These are phyloP conservation scores for Papilio polytes DNA, from an alignment of 1,140 invertebrate genomes.

Conservation along the genomic window DNA sequence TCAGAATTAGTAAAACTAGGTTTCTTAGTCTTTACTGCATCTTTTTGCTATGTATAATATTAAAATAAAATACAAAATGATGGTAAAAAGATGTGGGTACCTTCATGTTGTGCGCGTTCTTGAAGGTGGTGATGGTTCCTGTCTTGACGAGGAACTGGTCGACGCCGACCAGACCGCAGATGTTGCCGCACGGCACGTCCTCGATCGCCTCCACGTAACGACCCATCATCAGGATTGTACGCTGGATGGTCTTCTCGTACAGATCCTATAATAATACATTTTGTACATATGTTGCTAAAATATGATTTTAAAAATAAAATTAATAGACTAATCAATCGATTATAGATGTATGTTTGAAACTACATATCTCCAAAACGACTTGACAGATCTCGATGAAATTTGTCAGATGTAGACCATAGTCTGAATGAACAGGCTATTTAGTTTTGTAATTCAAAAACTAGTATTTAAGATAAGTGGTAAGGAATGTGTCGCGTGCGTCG, in stretches of 20 bases:
- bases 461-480: too few species aligned
- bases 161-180: slow-evolving; percentile 99
- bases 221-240: slow-evolving; percentile 99
- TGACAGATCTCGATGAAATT: neutral
- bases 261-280: slow-evolving; percentile 87
- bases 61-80: too few species aligned
- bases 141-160: slow-evolving; percentile 99
- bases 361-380: too few species aligned
- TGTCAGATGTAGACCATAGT: too few species aligned
- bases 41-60: too few species aligned
- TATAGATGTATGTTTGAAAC: too few species aligned
- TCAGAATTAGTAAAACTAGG: too few species aligned
- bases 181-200: slow-evolving; percentile 99
- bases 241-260: slow-evolving; percentile 99
- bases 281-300: neutral
- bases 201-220: slow-evolving; percentile 99
- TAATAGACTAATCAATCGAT: too few species aligned
- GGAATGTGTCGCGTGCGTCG: slow-evolving; percentile 73
- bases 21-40: too few species aligned
- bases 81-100: slow-evolving; percentile 51
- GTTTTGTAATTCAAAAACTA: neutral
- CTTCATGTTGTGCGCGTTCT: slow-evolving; percentile 99
- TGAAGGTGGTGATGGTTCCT: slow-evolving; percentile 99
- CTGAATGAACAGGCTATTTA: too few species aligned
- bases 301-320: too few species aligned